Percentiles rank a stretch among this genome's conserved stretches.
These are phyloP conservation scores for Rhadina sibilatrix DNA, from an alignment of 2,113 vertebrate genomes.

Conservation along the genomic window DNA sequence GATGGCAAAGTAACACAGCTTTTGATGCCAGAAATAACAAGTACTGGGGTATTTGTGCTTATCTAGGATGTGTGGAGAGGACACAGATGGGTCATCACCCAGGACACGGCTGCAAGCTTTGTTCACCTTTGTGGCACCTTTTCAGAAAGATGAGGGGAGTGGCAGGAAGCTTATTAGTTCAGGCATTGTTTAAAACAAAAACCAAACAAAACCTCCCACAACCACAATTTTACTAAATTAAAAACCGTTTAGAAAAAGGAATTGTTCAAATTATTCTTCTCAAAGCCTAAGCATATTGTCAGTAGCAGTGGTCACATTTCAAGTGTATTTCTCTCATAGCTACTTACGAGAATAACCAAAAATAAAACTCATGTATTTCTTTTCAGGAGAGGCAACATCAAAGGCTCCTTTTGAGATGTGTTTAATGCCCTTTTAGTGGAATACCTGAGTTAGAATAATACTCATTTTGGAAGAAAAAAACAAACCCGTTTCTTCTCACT, in stretches of 20 bases:
- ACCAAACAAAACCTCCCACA: fast-evolving
- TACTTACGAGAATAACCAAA: not conserved
- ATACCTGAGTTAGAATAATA: not conserved
- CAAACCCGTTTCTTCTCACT: not conserved
- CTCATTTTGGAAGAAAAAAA: not conserved
- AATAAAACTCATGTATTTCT: not conserved
- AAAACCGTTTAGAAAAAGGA: not conserved
- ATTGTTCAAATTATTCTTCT: not conserved
- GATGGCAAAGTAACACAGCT: not conserved
- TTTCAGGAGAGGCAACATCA: not conserved
- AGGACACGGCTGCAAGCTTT: not conserved
- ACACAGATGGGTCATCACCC: not conserved
- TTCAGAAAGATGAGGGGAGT: not conserved
- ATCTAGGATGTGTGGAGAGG: fast-evolving
- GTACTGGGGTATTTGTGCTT: not conserved
- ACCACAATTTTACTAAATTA: not conserved
- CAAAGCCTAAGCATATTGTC: not conserved
- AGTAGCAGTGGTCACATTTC: not conserved
- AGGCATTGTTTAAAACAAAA: not conserved
- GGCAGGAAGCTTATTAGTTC: not conserved
- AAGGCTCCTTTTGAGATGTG: not conserved
- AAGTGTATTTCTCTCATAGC: not conserved
- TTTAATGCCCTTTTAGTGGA: not conserved
- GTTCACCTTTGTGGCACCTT: not conserved
- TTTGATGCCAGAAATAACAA: not conserved